Evolutionary conservation across 2,797 vertebrate species (phyloP).

Genomic region (Aulostomus chinensis): DNA sequence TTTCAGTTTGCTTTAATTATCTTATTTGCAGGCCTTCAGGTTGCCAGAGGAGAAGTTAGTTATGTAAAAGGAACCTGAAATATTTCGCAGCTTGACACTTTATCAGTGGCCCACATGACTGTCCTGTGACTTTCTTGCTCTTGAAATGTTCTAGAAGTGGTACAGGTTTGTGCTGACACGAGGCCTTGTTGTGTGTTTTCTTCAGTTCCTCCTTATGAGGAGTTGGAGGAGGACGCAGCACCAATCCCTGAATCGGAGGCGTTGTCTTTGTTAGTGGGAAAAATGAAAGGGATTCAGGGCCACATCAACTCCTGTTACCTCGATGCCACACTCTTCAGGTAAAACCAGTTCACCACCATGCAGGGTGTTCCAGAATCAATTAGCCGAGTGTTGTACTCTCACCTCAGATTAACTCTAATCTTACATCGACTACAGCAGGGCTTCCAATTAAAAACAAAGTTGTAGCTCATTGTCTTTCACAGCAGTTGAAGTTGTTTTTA

Average conservation of each 20-base stretch:
- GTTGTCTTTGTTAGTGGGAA: conserved; percentile 73
- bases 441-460: too few relatives aligned
- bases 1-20: too few relatives aligned
- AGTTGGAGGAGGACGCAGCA: conserved; percentile 61
- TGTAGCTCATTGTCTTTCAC: too few relatives aligned
- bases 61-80: too few relatives aligned
- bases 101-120: too few relatives aligned
- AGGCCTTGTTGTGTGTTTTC: conserved; percentile 1
- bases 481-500: too few relatives aligned
- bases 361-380: background rate
- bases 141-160: background rate
- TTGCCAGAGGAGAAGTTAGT: too few relatives aligned
- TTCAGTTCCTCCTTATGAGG: conserved; percentile 62
- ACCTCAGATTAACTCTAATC: conserved; percentile 1
- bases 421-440: background rate
- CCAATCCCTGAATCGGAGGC: conserved; percentile 76
- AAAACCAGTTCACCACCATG: conserved; percentile 17
- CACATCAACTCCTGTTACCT: conserved; percentile 87
- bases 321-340: conserved; percentile 86
- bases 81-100: too few relatives aligned
- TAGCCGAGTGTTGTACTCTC: background rate
- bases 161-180: background rate
- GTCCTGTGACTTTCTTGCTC: too few relatives aligned
- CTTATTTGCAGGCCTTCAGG: too few relatives aligned
- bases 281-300: conserved; percentile 86